phyloP scores from a whole-genome alignment of 2,113 vertebrate genomes.

The Ursus arctos region DNA sequence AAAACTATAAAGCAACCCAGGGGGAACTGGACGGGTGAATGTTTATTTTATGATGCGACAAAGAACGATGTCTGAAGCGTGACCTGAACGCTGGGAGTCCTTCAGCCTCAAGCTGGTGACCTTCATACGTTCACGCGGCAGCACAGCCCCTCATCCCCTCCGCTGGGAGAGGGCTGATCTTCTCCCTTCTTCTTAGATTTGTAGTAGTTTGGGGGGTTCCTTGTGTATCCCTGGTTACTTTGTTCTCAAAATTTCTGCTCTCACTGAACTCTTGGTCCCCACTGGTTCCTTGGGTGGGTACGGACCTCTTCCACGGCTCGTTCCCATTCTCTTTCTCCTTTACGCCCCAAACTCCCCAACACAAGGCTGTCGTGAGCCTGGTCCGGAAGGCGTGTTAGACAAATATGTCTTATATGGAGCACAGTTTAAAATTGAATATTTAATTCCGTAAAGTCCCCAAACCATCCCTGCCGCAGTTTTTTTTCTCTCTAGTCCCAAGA shows the following conservation, averaged over 20 bases:
- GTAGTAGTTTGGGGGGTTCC: background rate
- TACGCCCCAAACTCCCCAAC: background rate
- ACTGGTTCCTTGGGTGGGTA: background rate
- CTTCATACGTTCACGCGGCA: background rate
- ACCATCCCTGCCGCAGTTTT: background rate
- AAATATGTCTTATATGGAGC: background rate
- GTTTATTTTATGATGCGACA: background rate
- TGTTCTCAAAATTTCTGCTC: background rate
- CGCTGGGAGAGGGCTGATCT: background rate
- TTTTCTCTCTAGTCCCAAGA: background rate
- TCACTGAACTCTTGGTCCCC: background rate
- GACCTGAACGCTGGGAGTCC: background rate
- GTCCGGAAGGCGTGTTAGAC: background rate
- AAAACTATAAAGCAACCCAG: background rate
- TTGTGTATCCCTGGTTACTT: background rate
- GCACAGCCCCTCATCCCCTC: background rate
- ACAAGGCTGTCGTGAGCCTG: background rate
- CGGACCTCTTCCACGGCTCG: background rate
- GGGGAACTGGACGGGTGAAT: background rate
- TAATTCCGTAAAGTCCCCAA: background rate
- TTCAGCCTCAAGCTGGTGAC: background rate
- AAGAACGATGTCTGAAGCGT: background rate
- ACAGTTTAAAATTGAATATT: background rate
- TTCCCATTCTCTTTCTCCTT: background rate
- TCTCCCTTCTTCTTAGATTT: background rate